Base-by-base conservation (phyloP, 2,113 vertebrate genomes). In the Saimiri boliviensis region DNA sequence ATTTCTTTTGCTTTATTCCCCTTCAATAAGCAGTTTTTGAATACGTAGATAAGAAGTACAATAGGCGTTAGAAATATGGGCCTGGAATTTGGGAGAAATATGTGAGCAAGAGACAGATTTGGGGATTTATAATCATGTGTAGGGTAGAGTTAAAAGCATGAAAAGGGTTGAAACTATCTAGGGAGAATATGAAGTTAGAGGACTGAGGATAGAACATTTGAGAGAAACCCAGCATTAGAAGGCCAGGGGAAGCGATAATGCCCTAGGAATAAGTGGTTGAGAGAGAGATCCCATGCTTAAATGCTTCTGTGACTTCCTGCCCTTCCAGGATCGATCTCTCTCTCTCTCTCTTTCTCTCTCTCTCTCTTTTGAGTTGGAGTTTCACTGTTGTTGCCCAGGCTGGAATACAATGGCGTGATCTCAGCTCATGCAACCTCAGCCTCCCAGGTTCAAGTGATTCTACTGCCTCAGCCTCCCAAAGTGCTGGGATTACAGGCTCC, bases 121-220 rank as follows among this genome's bases (percentile, higher is more conserved):
- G 74, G 58, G 49, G 14, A 49, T 97, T 42, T 93, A 70, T 60
- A 42, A 89, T 3, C n/a, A 21, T 66, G 32, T 25, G 37, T 58
- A 70, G 35, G 35, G 47, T 94, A 56, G 54, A 82, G 21, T 68
- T 94, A 58, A 86, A 76, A 58, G 30, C 27, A 45, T 23, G 40
- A 76, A 94, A 95, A 37, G 70, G n/a, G 49, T 21, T 83, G 84
- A 95, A 93, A 52, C 86, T 82, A 80, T 45, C 11, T 12, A 20
- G 5, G 42, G 37, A 77, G 45, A 52, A 25, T 40, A 47, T 71
- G 47, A 74, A 77, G 11, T 85, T 85, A 92, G 21, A 91, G 70
- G 23, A 88, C 37, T 63, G 23, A 40, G 14, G 40, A 25, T 60
- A 47, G 20, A 63, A 76, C 71, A 84, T 9, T 77, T 35, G 88